Evolutionary conservation across 2,113 vertebrate species (phyloP), one percentile per base, ranked within the genome.

Genomic region (Pterocles orientalis): DNA sequence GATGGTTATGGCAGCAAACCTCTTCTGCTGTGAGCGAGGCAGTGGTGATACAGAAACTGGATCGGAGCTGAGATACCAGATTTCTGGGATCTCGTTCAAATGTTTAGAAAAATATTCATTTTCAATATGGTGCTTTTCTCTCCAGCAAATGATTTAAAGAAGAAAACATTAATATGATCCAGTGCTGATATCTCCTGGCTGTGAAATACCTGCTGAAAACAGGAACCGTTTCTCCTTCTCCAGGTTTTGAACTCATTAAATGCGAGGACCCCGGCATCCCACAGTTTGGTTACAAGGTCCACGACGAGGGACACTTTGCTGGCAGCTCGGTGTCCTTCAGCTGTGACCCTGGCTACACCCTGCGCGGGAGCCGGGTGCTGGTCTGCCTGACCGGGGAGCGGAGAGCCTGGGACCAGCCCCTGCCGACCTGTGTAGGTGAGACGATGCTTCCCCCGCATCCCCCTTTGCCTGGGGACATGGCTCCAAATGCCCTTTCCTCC

Each of bases 181-280:
- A 2, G 21, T 48, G 58, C 54, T 47, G 21, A 8, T 31, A 6
- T 45, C 45, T 56, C 3, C 51, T 43, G 60, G 14, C 62, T 58
- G 33, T 25, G 68, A 6, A 53, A 60, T 19, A 4, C 3, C 61
- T 5, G 8, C 3, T 33, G 17, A 54, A 58, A 80, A 25, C 8
- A 10, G 48, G 23, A 41, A 21, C 81, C 34, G 12, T 54, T 75
- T 57, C 57, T 83, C 54, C 39, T 6, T 4, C 83, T 84, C n/a
- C 95, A 99, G 99, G 99, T 96, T 99, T 99, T 78, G 99, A 99
- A 68, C 98, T 99, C 92, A 99, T 99, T 93, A 99, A 98, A 90
- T 99, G 99, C 18, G 99, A 99, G 90, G 99, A 99, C 88, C 99
- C 99, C 7, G 99, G 99, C 26, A 92, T 98, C 36, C 99, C 99